Base-by-base conservation (phyloP, 2,113 vertebrate species). In the Eleginops maclovinus region DNA sequence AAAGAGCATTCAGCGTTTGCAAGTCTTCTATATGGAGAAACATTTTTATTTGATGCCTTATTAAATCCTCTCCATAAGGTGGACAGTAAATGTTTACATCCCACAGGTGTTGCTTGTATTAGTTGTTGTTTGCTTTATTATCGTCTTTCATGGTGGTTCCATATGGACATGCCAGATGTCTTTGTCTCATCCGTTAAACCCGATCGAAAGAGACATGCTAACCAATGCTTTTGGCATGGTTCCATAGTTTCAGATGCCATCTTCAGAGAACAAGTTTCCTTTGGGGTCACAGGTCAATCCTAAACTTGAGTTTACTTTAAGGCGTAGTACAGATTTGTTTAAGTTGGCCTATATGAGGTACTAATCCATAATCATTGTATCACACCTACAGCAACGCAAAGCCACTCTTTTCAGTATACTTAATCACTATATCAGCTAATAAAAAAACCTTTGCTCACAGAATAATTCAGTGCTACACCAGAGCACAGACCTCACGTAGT, bases 91-190 rank as follows among this genome's bases (percentile, higher is more conserved):
- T 59, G 72, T 64, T 64, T 62, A 4, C 16, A n/a, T 58, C 40
- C 21, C 61, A 58, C 61, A 81, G 61, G 70, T 87, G 65, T 22
- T 72, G 72, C 69, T 69, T 72, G 4, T 63, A 46, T 63, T 10
- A 41, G 44, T 21, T 43, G 22, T 21, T 47, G 16, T 66, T 62
- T 68, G 56, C 49, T 58, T 62, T 22, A 14, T 60, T 71, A 36
- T 36, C 41, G 41, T 71, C 15, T 36, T 60, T 64, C 56, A 64
- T 53, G 31, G 19, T 36, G 17, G 59, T 49, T 63, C 82, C 75
- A 82, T 82, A 82, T 72, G 75, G 66, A 40, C 1, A 1, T 2
- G 31, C 59, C 60, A 51, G 69, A 82, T 69, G 82, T 81, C 24
- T 75, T 61, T 17, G 61, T 67, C 62, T 69, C 26, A 26, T 46